These are phyloP conservation scores for Hirtodrosophila confusa DNA, from an alignment of 2,888 invertebrate genomes.

Conservation along the genomic window DNA sequence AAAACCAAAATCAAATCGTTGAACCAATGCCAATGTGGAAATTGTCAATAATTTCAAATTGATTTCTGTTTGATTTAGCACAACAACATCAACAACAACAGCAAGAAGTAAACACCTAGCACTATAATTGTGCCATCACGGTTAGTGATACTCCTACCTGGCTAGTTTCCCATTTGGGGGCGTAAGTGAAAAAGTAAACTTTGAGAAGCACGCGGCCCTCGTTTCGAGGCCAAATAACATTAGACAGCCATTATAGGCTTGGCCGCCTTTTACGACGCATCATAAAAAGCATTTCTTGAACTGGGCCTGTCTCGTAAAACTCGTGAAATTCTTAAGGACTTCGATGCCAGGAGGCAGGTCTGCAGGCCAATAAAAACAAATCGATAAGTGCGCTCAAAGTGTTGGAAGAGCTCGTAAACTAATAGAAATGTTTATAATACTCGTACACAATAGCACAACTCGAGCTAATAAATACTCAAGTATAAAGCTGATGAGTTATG, in stretches of 20 bases:
- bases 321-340: constrained; percentile 45
- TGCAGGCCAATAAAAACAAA: constrained; percentile 63
- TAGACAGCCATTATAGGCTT: constrained; percentile 75
- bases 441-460: too few relatives aligned
- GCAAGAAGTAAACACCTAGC: constrained; percentile 37
- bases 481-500: too few relatives aligned
- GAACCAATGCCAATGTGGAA: constrained; percentile 81
- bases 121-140: constrained; percentile 50
- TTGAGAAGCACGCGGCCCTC: constrained; percentile 39
- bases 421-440: constrained; percentile 34
- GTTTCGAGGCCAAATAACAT: constrained; percentile 60
- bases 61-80: constrained; percentile 82
- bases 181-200: constrained; percentile 62
- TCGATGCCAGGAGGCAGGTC: constrained; percentile 3
- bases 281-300: constrained; percentile 71
- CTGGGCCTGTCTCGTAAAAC: constrained; percentile 65
- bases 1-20: constrained; percentile 63
- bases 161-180: constrained; percentile 20
- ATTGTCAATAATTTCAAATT: constrained; percentile 83
- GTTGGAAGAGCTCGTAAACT: constrained; percentile 57
- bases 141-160: constrained; percentile 9
- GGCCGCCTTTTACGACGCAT: constrained; percentile 68
- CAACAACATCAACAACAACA: constrained; percentile 35
- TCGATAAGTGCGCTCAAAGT: constrained; percentile 72
- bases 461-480: too few relatives aligned